A percentile compares a stretch with the other conserved stretches of the same genome.
These are phyloP conservation scores for Ardeotis arabs DNA, from an alignment of 2,113 vertebrate species.

Conservation along the genomic window DNA sequence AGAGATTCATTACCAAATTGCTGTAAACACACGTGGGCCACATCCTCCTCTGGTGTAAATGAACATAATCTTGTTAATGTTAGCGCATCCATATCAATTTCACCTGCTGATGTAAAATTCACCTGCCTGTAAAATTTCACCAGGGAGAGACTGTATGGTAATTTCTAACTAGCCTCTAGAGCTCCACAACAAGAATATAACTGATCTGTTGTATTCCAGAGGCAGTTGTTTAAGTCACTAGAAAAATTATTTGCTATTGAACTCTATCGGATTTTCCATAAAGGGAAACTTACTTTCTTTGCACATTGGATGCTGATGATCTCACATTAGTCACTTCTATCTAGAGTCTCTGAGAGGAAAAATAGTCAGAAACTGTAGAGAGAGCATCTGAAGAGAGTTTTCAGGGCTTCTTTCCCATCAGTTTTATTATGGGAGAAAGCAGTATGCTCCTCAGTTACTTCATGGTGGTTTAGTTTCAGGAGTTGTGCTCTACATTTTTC, in stretches of 20 bases:
- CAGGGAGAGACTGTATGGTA: background rate
- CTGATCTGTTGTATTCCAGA: background rate
- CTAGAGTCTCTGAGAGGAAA: slow-evolving; percentile 8
- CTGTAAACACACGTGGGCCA: background rate
- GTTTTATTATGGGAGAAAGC: background rate
- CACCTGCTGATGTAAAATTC: background rate
- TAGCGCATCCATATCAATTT: background rate
- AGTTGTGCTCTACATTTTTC: background rate
- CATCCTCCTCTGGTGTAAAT: background rate
- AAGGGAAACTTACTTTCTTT: slow-evolving; percentile 17
- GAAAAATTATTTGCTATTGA: slow-evolving; percentile 47
- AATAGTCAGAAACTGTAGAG: background rate
- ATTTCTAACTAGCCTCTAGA: background rate
- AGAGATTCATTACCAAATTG: background rate
- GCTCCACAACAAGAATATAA: background rate
- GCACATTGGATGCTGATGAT: background rate
- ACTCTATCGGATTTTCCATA: slow-evolving; percentile 9
- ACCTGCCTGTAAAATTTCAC: background rate
- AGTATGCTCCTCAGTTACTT: background rate
- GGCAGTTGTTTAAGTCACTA: slow-evolving; percentile 3
- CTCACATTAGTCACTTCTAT: background rate
- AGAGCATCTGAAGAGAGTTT: background rate
- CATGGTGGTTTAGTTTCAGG: background rate
- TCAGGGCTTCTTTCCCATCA: background rate
- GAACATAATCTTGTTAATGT: background rate